Evolutionary conservation across 2,888 invertebrate genomes (phyloP).

Genomic region (Nebria brevicollis): DNA sequence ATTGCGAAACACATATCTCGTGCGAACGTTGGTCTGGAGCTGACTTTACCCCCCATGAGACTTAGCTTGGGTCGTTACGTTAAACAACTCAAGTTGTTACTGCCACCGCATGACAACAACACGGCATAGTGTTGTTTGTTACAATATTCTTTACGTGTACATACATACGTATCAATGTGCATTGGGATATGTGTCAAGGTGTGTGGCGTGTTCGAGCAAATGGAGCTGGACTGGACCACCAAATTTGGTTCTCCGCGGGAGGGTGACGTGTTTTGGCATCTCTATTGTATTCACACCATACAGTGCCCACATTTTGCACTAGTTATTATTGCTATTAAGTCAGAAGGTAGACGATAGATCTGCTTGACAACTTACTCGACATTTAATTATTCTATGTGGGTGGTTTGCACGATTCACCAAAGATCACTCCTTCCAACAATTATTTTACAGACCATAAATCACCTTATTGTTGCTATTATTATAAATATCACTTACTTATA

Average conservation of each 20-base stretch:
- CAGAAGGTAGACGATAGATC: not conserved
- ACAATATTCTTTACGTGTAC: not conserved
- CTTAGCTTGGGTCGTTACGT: not conserved
- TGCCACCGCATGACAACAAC: constrained; percentile 13
- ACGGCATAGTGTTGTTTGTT: not conserved
- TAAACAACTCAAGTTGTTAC: constrained; percentile 17
- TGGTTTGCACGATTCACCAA: not conserved
- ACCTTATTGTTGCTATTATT: no score
- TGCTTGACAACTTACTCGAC: not conserved
- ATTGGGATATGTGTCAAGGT: not conserved
- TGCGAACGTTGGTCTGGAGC: not conserved
- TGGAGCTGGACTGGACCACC: constrained; percentile 5
- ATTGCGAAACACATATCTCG: no score
- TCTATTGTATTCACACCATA: constrained; percentile 14
- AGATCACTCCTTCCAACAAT: no score
- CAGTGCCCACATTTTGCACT: not conserved
- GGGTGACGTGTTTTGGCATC: constrained; percentile 22
- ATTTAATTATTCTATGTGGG: not conserved
- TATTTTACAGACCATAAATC: no score
- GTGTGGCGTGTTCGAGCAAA: not conserved
- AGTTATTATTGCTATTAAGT: not conserved
- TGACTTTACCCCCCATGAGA: not conserved
- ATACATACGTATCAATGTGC: not conserved
- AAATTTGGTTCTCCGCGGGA: constrained; percentile 16
- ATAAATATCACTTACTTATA: no score